Percentiles rank a stretch among this genome's conserved stretches.
Conservation (phyloP, 2,113 vertebrate genomes). For the Sylvietta virens region DNA sequence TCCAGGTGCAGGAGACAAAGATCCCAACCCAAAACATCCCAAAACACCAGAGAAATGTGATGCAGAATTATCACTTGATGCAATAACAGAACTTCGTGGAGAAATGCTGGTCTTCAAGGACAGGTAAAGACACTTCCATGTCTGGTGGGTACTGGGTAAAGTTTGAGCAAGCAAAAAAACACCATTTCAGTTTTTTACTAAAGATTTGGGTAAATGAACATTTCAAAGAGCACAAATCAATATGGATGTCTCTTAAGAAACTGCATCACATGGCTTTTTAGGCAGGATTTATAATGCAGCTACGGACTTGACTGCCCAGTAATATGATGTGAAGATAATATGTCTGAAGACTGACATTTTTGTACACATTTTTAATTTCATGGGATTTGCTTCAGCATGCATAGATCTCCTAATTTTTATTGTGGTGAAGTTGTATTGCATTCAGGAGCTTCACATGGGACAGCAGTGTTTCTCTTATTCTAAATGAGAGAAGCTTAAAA, state of each 20-base stretch:
- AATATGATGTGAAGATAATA: background rate
- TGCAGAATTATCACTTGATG: conserved; percentile 80
- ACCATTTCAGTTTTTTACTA: background rate
- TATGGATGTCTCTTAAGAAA: background rate
- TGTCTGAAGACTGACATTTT: background rate
- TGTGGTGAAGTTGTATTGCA: background rate
- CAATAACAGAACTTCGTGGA: conserved; percentile 84
- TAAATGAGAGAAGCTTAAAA: background rate
- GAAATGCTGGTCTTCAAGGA: conserved; percentile 90
- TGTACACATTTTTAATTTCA: background rate
- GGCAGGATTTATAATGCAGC: background rate
- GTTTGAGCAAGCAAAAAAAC: background rate
- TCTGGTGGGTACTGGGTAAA: background rate
- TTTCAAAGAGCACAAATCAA: background rate
- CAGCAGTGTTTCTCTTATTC: background rate
- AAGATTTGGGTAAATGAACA: background rate
- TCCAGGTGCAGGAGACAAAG: conserved; percentile 69
- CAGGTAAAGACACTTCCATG: conserved; percentile 67
- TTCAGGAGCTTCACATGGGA: background rate
- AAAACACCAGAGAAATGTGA: conserved; percentile 89
- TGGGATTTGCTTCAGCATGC: background rate
- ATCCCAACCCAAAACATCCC: conserved; percentile 73
- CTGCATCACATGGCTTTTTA: background rate
- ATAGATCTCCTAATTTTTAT: background rate
- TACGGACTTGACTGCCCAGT: background rate